Evolutionary conservation across 2,888 invertebrate genomes (phyloP).

Genomic region (Orthosia cruda): DNA sequence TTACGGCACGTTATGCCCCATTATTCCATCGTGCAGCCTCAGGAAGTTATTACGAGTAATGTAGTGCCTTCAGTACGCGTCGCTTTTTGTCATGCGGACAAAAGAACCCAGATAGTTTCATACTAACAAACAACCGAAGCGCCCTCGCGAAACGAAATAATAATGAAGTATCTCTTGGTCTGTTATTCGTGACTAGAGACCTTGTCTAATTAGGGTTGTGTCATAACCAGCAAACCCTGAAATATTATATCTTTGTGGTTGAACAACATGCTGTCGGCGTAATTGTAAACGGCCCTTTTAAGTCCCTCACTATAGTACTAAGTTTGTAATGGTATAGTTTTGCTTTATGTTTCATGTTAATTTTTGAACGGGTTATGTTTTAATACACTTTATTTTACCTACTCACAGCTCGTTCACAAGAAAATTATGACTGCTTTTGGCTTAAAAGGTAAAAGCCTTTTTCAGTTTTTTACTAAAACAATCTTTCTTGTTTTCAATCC

Average conservation of each 20-base stretch:
- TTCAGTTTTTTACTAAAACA: too few species aligned
- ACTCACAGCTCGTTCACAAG: neutral
- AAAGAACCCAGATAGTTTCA: slow-evolving; percentile 82
- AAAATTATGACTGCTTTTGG: neutral
- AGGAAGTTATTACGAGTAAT: slow-evolving; percentile 87
- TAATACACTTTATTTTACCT: slow-evolving; percentile 11
- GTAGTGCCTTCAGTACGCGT: slow-evolving; percentile 79
- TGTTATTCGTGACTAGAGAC: slow-evolving; percentile 61
- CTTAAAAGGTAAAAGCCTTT: too few species aligned
- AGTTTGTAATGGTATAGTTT: slow-evolving; percentile 37
- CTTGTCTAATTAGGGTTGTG: slow-evolving; percentile 64
- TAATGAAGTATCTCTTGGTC: slow-evolving; percentile 67
- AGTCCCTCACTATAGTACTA: slow-evolving; percentile 35
- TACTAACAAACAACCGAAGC: slow-evolving; percentile 74
- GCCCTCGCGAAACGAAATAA: slow-evolving; percentile 68
- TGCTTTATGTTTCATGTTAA: slow-evolving; percentile 43
- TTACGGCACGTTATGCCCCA: slow-evolving; percentile 77
- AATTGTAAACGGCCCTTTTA: slow-evolving; percentile 55
- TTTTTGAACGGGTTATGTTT: slow-evolving; percentile 17
- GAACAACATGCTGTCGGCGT: slow-evolving; percentile 47
- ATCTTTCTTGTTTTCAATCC: too few species aligned
- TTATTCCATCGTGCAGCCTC: slow-evolving; percentile 80
- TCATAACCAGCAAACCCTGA: slow-evolving; percentile 58
- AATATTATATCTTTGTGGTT: slow-evolving; percentile 61
- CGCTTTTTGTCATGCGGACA: slow-evolving; percentile 82